Evolutionary conservation across 23 tunicate genomes (phyloP).

Genomic region (Styela clava): DNA sequence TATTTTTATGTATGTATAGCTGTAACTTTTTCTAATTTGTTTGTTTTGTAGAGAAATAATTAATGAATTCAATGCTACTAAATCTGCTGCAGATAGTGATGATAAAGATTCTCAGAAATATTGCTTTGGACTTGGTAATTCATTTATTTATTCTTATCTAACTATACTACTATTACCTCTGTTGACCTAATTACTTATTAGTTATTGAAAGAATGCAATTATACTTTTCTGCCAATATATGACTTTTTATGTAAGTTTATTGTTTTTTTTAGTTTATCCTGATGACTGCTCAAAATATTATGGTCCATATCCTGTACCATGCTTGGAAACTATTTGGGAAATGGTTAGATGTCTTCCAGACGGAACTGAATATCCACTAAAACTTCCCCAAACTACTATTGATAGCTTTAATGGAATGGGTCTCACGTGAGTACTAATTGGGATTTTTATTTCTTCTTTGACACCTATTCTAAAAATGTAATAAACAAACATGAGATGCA

Average conservation of each 20-base stretch:
- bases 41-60: background rate
- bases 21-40: background rate
- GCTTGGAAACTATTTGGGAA: conserved; percentile 14
- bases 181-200: too few relatives aligned
- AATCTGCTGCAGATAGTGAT: background rate
- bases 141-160: too few relatives aligned
- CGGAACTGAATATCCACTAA: conserved; percentile 19
- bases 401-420: background rate
- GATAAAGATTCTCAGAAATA: background rate
- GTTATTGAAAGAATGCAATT: too few relatives aligned
- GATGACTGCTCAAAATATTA: background rate
- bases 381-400: background rate
- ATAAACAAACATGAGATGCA: background rate
- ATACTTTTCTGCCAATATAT: too few relatives aligned
- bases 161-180: too few relatives aligned
- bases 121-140: conserved; percentile 19
- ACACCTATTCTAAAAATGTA: background rate
- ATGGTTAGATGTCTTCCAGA: conserved; percentile 14
- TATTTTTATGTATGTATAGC: background rate
- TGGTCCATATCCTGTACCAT: conserved; percentile 9
- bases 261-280: conserved; percentile 15
- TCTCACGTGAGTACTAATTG: background rate
- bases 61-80: too few relatives aligned
- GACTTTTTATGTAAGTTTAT: background rate
- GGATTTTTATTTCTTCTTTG: background rate